Base-by-base conservation (phyloP, 2,888 invertebrate species). In the Idaea aversata region DNA sequence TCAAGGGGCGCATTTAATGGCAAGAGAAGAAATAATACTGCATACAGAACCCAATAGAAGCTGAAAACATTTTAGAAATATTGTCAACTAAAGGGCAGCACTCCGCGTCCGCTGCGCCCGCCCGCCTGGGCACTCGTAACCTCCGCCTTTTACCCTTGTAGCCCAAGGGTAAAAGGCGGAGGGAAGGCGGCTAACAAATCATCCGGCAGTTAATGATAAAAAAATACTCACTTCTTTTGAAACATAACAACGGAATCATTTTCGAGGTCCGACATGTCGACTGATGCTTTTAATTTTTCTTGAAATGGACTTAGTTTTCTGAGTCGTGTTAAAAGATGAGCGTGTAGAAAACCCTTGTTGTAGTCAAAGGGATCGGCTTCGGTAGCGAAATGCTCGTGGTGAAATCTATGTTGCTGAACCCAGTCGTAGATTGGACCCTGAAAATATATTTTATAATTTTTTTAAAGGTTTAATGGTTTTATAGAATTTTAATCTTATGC, bases 351-450 rank as follows among this genome's bases (percentile, higher is more conserved):
- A 5, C 98, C 98, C 73, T 95, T 95, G 3, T 94, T 94, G 77
- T 96, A 95, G 81, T 97, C 96, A 84, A 95, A 97, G 0, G 97
- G 97, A 84, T 98, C 98, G 63, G 95, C 93, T 57, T 95, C 95
- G 0, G 97, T 96, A 15, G 95, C 95, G 70, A 95, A 96, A 80
- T 95, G 94, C 66, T 95, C 94, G 83, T 98, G 98, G 77, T 98
- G 97, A 13, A 97, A 88, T 63, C 98, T 94, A 86, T 98, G 98
- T 69, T 95, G 92, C 65, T 95, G 93, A 0, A 97, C 97, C 97
- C 98, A 98, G 75, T 96, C 95, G 86, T 97, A 97, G 75, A 98
- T 95, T 15, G 96, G 90, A 68, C 98, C 97, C 97, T 97, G 80
- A 15, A 88, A 85, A 66, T 61, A 47, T 35, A 67, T 25, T 25